phyloP scores from a whole-genome alignment of 2,113 vertebrate species.

The Patagioenas fasciata region DNA sequence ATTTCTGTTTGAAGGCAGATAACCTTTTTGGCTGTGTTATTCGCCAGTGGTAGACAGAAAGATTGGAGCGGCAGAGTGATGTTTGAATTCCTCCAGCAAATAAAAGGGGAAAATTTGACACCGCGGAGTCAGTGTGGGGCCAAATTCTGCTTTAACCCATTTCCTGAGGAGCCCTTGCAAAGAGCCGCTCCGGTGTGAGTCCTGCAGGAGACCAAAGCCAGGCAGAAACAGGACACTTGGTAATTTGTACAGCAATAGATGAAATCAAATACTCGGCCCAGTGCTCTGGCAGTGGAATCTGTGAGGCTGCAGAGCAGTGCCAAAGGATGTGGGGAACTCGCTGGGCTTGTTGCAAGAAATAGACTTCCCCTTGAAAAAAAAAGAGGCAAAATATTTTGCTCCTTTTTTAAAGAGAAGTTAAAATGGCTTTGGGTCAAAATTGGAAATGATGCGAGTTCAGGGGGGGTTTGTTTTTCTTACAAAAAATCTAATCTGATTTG shows the following conservation, averaged over 20 bases:
- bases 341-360: neutral
- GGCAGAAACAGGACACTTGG: neutral
- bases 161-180: neutral
- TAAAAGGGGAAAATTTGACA: constrained; percentile 16
- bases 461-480: neutral
- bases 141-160: neutral
- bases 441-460: neutral
- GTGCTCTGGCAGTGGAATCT: neutral
- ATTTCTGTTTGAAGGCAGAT: constrained; percentile 68
- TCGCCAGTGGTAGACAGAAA: constrained; percentile 29
- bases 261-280: neutral
- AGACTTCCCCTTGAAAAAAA: neutral
- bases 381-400: neutral
- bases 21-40: constrained; percentile 36
- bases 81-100: constrained; percentile 48
- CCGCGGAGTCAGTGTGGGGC: neutral
- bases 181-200: neutral
- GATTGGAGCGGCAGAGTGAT: constrained; percentile 24
- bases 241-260: neutral
- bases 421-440: neutral
- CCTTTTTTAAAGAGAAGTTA: neutral
- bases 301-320: neutral
- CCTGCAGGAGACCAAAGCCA: constrained; percentile 2
- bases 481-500: neutral
- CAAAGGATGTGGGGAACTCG: neutral